A percentile compares a stretch with the other conserved stretches of the same genome.
phyloP scores from a whole-genome alignment of 2,888 invertebrate genomes.

The Maniola hyperantus region DNA sequence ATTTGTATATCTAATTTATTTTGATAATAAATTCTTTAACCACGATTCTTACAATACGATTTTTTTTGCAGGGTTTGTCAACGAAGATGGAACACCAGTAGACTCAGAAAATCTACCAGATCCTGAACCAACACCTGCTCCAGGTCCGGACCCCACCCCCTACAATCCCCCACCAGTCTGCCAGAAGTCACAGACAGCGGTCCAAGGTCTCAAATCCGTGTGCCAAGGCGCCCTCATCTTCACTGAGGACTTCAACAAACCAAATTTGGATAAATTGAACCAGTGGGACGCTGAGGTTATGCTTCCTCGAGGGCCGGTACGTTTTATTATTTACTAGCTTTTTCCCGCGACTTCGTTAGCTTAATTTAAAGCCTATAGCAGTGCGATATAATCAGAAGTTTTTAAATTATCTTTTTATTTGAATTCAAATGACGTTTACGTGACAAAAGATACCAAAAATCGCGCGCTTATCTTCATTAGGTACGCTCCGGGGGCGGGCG shows the following conservation, averaged over 20 bases:
- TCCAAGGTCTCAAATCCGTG: conserved; percentile 52
- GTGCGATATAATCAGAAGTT: too few species aligned
- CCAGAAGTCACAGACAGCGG: conserved; percentile 51
- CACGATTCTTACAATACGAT: not conserved
- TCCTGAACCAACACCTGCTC: conserved; percentile 35
- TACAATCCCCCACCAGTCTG: conserved; percentile 45
- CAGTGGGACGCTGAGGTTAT: conserved; percentile 80
- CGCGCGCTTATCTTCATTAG: too few species aligned
- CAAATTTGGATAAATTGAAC: conserved; percentile 52
- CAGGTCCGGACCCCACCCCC: conserved; percentile 37
- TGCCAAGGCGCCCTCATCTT: conserved; percentile 84
- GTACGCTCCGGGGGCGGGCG: too few species aligned
- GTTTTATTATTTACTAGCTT: not conserved
- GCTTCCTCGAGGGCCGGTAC: conserved; percentile 84
- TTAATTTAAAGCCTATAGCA: too few species aligned
- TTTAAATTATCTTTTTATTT: too few species aligned
- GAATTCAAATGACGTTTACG: too few species aligned
- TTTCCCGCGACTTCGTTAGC: too few species aligned
- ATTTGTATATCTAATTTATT: too few species aligned
- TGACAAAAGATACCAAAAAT: too few species aligned
- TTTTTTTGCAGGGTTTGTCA: conserved; percentile 60
- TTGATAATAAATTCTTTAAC: too few species aligned
- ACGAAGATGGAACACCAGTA: conserved; percentile 59
- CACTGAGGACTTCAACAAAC: conserved; percentile 79
- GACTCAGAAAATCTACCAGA: conserved; percentile 33